Evolutionary conservation across 2,888 invertebrate species (phyloP).

Genomic region (Vannuccia rotundouncinata): DNA sequence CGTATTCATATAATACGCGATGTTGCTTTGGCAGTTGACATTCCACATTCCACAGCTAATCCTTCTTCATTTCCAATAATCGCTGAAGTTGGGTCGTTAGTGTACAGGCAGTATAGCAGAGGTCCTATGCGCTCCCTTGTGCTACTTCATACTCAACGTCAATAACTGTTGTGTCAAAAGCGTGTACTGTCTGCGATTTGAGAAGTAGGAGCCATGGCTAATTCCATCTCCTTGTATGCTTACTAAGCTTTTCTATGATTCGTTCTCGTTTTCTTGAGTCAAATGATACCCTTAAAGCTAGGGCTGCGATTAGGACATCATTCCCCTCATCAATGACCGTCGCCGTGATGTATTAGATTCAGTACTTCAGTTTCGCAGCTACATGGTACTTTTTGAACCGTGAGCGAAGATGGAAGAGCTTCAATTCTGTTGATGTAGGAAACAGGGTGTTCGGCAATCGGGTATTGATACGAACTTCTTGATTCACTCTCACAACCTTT

Average conservation of each 20-base stretch:
- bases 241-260: not conserved
- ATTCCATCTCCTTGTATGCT: not conserved
- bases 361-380: not conserved
- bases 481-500: constrained; percentile 9
- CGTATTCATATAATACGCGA: constrained; percentile 16
- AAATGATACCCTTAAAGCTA: not conserved
- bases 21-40: constrained; percentile 13
- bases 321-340: constrained; percentile 12
- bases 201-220: not conserved
- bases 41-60: not conserved
- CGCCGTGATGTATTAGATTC: constrained; percentile 7
- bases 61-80: constrained; percentile 23
- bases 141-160: not conserved
- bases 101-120: constrained; percentile 19
- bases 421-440: constrained; percentile 1
- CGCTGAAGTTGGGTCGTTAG: constrained; percentile 4
- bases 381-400: not conserved
- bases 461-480: not conserved
- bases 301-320: not conserved
- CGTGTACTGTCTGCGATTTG: constrained; percentile 8
- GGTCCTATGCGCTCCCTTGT: not conserved
- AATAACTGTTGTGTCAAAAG: not conserved
- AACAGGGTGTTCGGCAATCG: not conserved
- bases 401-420: constrained; percentile 1
- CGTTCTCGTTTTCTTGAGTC: not conserved